Evolutionary conservation across 2,888 invertebrate species (phyloP), one percentile per base, ranked within the genome.

Genomic region (Synergus gifuensis): DNA sequence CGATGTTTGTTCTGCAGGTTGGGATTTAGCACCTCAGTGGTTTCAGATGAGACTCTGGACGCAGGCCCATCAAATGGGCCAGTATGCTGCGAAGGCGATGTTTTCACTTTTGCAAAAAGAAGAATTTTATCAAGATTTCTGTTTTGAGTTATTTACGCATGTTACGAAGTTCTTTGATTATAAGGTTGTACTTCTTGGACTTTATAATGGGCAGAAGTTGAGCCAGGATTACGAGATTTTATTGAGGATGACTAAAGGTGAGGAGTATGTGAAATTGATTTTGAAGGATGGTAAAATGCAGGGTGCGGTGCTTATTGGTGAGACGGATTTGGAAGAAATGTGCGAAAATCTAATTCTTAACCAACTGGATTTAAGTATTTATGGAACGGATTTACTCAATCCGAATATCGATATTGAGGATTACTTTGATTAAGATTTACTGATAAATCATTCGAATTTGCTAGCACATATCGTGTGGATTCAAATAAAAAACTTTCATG

Each of bases 321-420:
- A 99, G 85, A 99, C 99, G 0, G 98, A 98, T 90, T 93, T 99
- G 82, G 99, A 99, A 91, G 99, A 99, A 93, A 98, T 98, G 92
- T 98, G 98, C 93, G 99, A 99, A 93, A 99, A 99, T 93, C 94
- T 99, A 82, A 99, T 99, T 89, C 94, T 99, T 49, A 98, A 99
- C 93, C 96, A 98, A 91, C 94, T 98, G 81, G 98, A 99, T 93
- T 93, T 99, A 80, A 95, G 96, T 78, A 94, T 95, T 12, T 97
- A 96, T 92, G 98, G 98, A 79, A 98, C 98, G 92, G 96, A 98
- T 92, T 95, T 99, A 86, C 94, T 99, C 11, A 96, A 99, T 94
- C 98, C 99, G 28, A 95, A 97, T 91, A 96, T 99, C 89, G 99
- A 99, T 91, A 97, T 99, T 89, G 99, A 99, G 93, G 99, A 99